phyloP scores from a whole-genome alignment of 1,140 invertebrate species.

The Eubasilissa regina region DNA sequence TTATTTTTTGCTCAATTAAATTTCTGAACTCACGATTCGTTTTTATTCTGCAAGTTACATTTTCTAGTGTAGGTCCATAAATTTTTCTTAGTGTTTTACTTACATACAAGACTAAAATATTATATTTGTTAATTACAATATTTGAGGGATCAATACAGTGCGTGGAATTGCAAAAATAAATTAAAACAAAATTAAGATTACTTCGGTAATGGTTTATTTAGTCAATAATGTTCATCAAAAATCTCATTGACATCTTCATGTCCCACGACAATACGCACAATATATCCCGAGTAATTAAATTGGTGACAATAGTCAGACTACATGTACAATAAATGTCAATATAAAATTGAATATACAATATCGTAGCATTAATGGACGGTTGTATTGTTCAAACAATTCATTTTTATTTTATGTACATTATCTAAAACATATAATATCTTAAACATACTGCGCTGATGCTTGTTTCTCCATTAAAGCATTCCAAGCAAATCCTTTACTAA shows the following conservation, averaged over 20 bases:
- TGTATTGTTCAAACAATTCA: conserved; percentile 33
- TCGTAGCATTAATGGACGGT: conserved; percentile 53
- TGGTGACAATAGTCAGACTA: conserved; percentile 15
- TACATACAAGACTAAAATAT: no score
- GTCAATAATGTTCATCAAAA: conserved; percentile 34
- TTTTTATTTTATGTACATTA: conserved; percentile 44
- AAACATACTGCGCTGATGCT: background rate
- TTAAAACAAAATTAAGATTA: background rate
- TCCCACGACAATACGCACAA: background rate
- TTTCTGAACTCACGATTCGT: no score
- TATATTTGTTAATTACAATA: no score
- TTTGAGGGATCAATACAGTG: no score
- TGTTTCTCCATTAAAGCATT: background rate
- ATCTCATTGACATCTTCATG: conserved; percentile 5
- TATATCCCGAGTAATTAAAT: conserved; percentile 18
- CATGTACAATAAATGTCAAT: conserved; percentile 3
- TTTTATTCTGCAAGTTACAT: no score
- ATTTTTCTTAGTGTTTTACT: no score
- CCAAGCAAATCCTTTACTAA: background rate
- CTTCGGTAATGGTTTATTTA: conserved; percentile 12
- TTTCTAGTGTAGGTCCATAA: no score
- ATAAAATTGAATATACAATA: conserved; percentile 44
- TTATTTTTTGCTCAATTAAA: no score
- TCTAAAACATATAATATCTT: conserved; percentile 33
- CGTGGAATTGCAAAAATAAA: background rate